A percentile compares a stretch with the other conserved stretches of the same genome.
These are phyloP conservation scores for Papilio helenus DNA, from an alignment of 1,140 invertebrate species.

Conservation along the genomic window DNA sequence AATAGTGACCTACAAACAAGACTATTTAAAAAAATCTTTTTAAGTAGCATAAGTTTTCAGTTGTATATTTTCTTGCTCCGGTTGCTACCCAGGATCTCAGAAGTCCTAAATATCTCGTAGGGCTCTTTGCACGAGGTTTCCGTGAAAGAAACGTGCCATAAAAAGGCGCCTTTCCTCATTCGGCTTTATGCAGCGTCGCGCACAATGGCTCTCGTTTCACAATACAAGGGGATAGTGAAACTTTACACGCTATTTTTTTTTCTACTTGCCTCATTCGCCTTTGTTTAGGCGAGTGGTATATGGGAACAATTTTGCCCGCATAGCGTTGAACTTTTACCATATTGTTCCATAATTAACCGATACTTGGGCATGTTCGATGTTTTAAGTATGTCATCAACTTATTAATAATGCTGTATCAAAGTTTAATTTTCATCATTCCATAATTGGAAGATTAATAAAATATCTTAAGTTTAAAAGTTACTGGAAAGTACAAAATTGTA, in stretches of 20 bases:
- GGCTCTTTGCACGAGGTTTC: conserved; percentile 33
- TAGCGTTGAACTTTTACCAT: conserved; percentile 40
- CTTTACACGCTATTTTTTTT: conserved; percentile 65
- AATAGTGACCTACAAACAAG: not conserved
- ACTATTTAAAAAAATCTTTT: not conserved
- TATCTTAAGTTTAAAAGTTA: too few relatives aligned
- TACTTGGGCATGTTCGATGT: conserved; percentile 16
- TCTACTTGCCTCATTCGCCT: conserved; percentile 51
- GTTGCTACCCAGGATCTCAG: not conserved
- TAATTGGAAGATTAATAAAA: too few relatives aligned
- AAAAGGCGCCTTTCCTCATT: conserved; percentile 61
- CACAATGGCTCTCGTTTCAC: conserved; percentile 65
- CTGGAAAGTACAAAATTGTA: too few relatives aligned
- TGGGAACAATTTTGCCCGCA: conserved; percentile 49
- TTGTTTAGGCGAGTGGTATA: conserved; percentile 49
- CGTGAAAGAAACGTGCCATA: conserved; percentile 50
- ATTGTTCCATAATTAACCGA: conserved; percentile 37
- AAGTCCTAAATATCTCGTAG: conserved; percentile 15
- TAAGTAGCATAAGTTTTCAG: not conserved
- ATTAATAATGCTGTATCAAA: not conserved
- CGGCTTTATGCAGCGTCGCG: conserved; percentile 53
- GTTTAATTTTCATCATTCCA: not conserved
- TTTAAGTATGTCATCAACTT: conserved; percentile 7
- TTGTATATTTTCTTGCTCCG: not conserved
- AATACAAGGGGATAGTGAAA: conserved; percentile 70